Base-by-base conservation (phyloP, 2,888 invertebrate species). In the Pristionchus exspectatus region DNA sequence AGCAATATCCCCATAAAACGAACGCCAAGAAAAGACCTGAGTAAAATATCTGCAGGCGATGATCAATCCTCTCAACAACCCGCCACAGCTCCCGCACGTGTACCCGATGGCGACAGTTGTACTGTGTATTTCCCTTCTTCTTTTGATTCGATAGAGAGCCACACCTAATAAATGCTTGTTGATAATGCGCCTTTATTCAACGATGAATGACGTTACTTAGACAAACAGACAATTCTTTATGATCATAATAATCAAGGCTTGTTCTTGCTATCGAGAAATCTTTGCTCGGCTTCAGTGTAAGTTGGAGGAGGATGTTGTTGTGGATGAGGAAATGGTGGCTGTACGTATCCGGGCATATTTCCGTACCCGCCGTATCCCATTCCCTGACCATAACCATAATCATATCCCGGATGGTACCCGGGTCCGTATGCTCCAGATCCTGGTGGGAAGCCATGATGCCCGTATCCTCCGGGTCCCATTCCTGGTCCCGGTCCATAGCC, bases 81-180 rank as follows among this genome's bases (percentile, higher is more conserved):
- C 74, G 74, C 74, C 74, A 74, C 0, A 16, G 74, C 24, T 4
- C 38, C 74, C 74, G 2, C 74, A 74, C 74, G 74, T 21, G 74
- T 74, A 74, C 74, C 24, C 38, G 1, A 74, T 74, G 74, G 74
- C 74, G 74, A 74, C 74, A 74, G 74, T 74, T 74, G 74, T 74
- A 74, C 33, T 44, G 38, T 38, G 24, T 72, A 72, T 63, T 63
- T n/a, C 12, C 44, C 44, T 50, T 50, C 44, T 12, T 50, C 12
- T 72, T 30, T 14, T 74, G 74, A 74, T 74, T 74, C 74, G 74
- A 74, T 74, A 74, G 74, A 74, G 74, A 74, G 38, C 74, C 74
- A 69, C 69, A 69, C 74, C 74, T 74, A 74, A 74, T 74, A 74
- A 74, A 74, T 74, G 74, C 74, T 74, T 74, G 74, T 74, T 74